Evolutionary conservation across 2,797 vertebrate species (phyloP).

Genomic region (Hypotaenidia philippensis): DNA sequence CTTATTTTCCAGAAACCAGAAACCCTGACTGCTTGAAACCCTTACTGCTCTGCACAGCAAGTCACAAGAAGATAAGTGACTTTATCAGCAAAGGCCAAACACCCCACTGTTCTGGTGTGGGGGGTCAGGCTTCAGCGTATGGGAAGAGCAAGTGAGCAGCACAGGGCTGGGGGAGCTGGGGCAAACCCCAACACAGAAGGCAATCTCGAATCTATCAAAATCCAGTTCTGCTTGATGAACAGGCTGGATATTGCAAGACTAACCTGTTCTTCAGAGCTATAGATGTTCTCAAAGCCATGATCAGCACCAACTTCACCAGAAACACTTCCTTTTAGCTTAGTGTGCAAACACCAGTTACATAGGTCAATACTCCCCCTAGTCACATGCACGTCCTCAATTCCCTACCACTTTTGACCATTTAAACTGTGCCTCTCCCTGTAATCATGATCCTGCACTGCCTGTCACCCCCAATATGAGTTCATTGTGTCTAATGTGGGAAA

Average conservation of each 20-base stretch:
- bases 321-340: background rate
- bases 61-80: conserved; percentile 8
- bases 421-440: background rate
- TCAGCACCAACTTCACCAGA: background rate
- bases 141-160: background rate
- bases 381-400: background rate
- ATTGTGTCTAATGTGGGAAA: background rate
- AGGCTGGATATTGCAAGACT: background rate
- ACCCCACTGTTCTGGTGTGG: background rate
- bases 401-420: background rate
- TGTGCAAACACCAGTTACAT: background rate
- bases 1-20: conserved; percentile 49
- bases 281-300: background rate
- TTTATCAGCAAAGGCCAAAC: conserved; percentile 37
- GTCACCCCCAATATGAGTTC: background rate
- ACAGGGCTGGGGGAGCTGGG: background rate
- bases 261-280: background rate
- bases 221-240: background rate
- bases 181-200: background rate
- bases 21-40: background rate
- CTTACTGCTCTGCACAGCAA: background rate
- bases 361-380: background rate
- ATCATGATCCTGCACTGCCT: background rate
- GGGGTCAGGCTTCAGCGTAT: background rate
- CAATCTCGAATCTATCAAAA: background rate